A percentile compares a stretch with the other conserved stretches of the same genome.
These are phyloP conservation scores for Eupithecia vulgata DNA, from an alignment of 2,888 invertebrate species.

Conservation along the genomic window DNA sequence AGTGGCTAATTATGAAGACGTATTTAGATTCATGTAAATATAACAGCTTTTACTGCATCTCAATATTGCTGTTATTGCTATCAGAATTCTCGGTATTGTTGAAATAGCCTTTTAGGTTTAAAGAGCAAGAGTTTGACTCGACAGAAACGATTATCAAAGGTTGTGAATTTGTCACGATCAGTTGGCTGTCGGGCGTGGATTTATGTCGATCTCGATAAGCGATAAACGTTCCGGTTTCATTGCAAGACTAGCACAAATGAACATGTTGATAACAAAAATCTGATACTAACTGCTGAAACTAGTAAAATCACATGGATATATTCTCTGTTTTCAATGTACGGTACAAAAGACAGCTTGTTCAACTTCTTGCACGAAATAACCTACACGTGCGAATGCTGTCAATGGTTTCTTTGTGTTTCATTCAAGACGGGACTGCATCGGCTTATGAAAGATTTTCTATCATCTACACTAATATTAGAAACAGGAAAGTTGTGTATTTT, in stretches of 20 bases:
- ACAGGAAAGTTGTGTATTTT: too few species aligned
- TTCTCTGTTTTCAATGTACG: neutral
- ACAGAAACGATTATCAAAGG: slow-evolving; percentile 67
- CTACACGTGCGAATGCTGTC: neutral
- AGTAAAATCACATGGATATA: slow-evolving; percentile 6
- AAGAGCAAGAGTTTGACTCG: slow-evolving; percentile 33
- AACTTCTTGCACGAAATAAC: neutral
- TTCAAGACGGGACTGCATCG: neutral
- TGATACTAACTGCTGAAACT: slow-evolving; percentile 6
- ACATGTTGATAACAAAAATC: slow-evolving; percentile 30
- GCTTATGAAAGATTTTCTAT: neutral
- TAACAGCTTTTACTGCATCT: slow-evolving; percentile 45
- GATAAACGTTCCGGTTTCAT: slow-evolving; percentile 48
- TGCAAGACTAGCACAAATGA: slow-evolving; percentile 41
- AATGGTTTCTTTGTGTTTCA: neutral
- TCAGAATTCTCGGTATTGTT: slow-evolving; percentile 11
- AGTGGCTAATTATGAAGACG: slow-evolving; percentile 57
- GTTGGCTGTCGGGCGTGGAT: slow-evolving; percentile 75
- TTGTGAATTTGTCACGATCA: slow-evolving; percentile 80
- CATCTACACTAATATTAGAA: too few species aligned
- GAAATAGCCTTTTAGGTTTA: slow-evolving; percentile 9
- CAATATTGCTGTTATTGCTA: slow-evolving; percentile 13
- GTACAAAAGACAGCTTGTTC: neutral
- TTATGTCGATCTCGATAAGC: slow-evolving; percentile 71
- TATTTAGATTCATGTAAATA: slow-evolving; percentile 62